These are phyloP conservation scores for Siniperca undulata DNA, from an alignment of 2,797 vertebrate genomes.

Conservation along the genomic window DNA sequence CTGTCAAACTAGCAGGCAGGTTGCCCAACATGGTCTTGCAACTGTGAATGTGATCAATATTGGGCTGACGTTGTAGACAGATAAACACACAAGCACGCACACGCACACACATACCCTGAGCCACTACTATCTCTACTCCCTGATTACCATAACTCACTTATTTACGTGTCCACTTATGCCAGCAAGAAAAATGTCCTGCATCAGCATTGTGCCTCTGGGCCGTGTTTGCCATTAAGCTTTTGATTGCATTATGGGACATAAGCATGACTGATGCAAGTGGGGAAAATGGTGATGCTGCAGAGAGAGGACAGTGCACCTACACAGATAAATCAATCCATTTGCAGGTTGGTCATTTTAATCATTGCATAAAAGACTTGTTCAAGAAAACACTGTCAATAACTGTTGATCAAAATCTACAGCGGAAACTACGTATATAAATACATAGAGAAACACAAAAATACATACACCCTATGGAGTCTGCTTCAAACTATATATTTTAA, in stretches of 20 bases:
- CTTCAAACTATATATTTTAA: background rate
- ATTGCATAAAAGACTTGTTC: slow-evolving; percentile 41
- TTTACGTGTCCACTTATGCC: slow-evolving; percentile 79
- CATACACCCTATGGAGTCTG: background rate
- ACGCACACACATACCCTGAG: slow-evolving; percentile 20
- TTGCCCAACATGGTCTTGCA: slow-evolving; percentile 52
- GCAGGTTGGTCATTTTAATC: slow-evolving; percentile 62
- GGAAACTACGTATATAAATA: background rate
- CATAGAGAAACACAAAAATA: background rate
- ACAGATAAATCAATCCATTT: slow-evolving; percentile 64
- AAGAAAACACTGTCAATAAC: slow-evolving; percentile 13
- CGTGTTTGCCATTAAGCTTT: slow-evolving; percentile 81
- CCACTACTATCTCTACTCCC: slow-evolving; percentile 55
- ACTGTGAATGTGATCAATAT: slow-evolving; percentile 78
- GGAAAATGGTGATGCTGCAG: slow-evolving; percentile 69
- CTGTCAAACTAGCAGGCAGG: slow-evolving; percentile 78
- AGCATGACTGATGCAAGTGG: slow-evolving; percentile 83
- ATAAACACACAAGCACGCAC: slow-evolving; percentile 9
- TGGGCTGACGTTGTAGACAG: slow-evolving; percentile 50
- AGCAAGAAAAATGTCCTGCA: slow-evolving; percentile 80
- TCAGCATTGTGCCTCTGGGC: slow-evolving; percentile 79
- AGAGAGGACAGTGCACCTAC: slow-evolving; percentile 51
- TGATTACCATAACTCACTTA: slow-evolving; percentile 82
- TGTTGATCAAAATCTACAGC: background rate
- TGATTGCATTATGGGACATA: slow-evolving; percentile 85